phyloP scores from a whole-genome alignment of 2,888 invertebrate genomes.

The Spisula solida region DNA sequence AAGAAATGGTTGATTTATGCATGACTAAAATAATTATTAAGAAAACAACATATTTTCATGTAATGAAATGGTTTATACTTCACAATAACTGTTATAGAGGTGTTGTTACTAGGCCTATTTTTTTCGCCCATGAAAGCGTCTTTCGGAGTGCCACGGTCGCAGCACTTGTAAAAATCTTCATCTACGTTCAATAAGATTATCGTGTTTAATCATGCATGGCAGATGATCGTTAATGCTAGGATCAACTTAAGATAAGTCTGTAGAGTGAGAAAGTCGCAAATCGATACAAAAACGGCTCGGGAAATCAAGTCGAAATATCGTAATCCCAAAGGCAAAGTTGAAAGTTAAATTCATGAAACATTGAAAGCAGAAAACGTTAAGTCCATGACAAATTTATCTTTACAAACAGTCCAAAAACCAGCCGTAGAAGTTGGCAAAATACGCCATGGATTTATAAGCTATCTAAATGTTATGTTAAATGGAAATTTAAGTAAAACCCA shows the following conservation, averaged over 20 bases:
- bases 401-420: constrained; percentile 16
- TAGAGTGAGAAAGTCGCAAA: constrained; percentile 35
- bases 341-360: constrained; percentile 4
- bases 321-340: constrained; percentile 1
- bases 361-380: not conserved
- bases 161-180: not conserved
- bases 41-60: not conserved
- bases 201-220: constrained; percentile 38
- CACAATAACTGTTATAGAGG: not conserved
- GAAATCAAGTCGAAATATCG: not conserved
- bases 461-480: not conserved
- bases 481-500: not conserved
- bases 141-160: constrained; percentile 30
- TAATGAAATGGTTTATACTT: not conserved
- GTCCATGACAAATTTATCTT: constrained; percentile 17
- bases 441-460: not conserved
- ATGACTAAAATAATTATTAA: not conserved
- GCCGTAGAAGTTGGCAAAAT: not conserved
- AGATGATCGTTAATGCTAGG: constrained; percentile 22
- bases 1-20: not conserved
- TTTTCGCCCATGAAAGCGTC: constrained; percentile 39
- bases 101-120: constrained; percentile 28
- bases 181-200: constrained; percentile 12
- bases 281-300: constrained; percentile 13
- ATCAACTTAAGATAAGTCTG: constrained; percentile 39